Conservation (phyloP, 2,888 invertebrate species). For the Selenia dentaria region DNA sequence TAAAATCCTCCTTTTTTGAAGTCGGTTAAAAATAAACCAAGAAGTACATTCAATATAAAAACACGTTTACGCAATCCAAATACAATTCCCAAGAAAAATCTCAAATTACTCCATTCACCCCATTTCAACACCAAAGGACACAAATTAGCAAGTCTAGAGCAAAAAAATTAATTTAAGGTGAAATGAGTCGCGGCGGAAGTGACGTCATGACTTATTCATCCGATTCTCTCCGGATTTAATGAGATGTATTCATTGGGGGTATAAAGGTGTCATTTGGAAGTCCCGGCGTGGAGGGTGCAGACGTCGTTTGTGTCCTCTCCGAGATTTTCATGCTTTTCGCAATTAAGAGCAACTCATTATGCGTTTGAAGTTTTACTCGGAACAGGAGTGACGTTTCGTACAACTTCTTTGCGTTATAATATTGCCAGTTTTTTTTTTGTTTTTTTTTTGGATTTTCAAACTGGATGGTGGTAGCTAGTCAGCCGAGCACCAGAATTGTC, state of each 20-base stretch:
- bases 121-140: not conserved
- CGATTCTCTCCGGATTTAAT: conserved; percentile 47
- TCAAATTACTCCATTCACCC: not conserved
- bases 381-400: conserved; percentile 3
- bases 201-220: conserved; percentile 55
- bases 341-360: conserved; percentile 31
- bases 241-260: conserved; percentile 48
- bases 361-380: conserved; percentile 19
- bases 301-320: not conserved
- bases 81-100: not conserved
- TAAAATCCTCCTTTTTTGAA: no score
- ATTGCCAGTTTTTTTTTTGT: no score
- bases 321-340: conserved; percentile 29
- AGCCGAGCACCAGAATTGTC: no score
- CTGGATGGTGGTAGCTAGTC: no score
- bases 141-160: conserved; percentile 13
- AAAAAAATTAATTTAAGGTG: conserved; percentile 25
- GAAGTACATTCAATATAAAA: no score
- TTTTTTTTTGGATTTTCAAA: no score
- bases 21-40: no score
- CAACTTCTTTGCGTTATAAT: not conserved
- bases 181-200: conserved; percentile 37
- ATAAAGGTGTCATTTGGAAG: conserved; percentile 43
- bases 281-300: conserved; percentile 7
- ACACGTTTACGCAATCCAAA: not conserved